Evolutionary conservation across 1,140 invertebrate species (phyloP), one percentile per base, ranked within the genome.

Genomic region (Pomacea maculata): DNA sequence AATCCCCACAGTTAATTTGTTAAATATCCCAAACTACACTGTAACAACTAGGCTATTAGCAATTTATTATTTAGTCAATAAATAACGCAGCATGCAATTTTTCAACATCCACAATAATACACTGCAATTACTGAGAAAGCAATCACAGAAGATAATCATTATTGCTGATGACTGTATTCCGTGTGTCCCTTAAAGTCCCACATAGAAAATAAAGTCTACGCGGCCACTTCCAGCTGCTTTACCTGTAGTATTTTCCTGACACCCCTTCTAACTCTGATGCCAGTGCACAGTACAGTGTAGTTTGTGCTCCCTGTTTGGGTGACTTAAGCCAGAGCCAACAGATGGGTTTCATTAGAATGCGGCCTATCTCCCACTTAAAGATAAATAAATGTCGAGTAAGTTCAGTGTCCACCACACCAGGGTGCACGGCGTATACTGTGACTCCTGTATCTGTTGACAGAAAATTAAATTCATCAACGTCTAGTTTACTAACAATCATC

Each of bases 371-470:
- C 4, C 82, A 84, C 61, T 86, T 85, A 0, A 92, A 88, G 0
- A 90, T 84, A 80, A 93, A 90, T 93, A 96, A 94, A 88, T 97
- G 94, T 67, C 95, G 93, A 21, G 93, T 93, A 0, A 97, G 86
- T 82, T 96, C 95, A 0, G 96, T 96, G 63, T 92, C 92, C 29
- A 96, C 95, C 88, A 97, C 92, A 3, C 96, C 96, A 4, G 96
- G 96, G 92, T 97, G 96, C 19, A 97, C 89, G 86, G 95, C 96
- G 90, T 97, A 97, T 0, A 93, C 95, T 0, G 95, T 96, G 0
- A 98, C 94, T 15, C 94, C 93, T 34, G 94, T 91, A 0, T 88
- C 92, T 90, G 25, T 29, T 65, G 19, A 55, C 34, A 74, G 25
- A 25, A 4, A 61, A 45, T 21, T 2, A 21, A 25, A 70, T 1